Evolutionary conservation across 2,888 invertebrate species (phyloP), one percentile per base, ranked within the genome.

Genomic region (Sepioteuthis lessoniana): DNA sequence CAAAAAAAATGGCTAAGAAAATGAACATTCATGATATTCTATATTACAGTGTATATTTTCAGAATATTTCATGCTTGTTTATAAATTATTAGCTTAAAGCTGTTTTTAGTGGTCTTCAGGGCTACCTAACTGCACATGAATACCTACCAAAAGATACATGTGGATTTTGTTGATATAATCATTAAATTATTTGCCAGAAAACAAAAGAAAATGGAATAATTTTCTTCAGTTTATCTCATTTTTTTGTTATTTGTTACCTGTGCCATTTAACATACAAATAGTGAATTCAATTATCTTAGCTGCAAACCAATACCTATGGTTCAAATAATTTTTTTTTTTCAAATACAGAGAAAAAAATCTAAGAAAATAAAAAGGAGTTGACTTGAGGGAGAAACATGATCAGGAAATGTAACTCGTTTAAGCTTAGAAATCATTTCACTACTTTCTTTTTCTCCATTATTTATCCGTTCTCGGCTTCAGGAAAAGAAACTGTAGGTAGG

Each of bases 271-370:
- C n/a, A 13, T 76, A n/a, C 76, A 76, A 76, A 76, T 76, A 35
- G n/a, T 76, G 76, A 76, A 76, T 76, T 76, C n/a, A 76, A 76
- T 76, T 76, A 76, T 76, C n/a, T 76, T n/a, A n/a, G 76, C 76
- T 13, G 10, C n/a, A 76, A 76, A 76, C 76, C 21, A 76, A 76
- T 8, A 76, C 76, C 35, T 16, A 76, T 76, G 76, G 76, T 76
- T 76, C 76, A 35, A 76, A 76, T 76, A 13, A 35, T n/a, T 76
- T 76, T 35, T 35, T 76, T 16, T n/a, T n/a, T n/a, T 8, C 13
- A 76, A 76, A 76, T n/a, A 76, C 16, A n/a, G 76, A 35, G n/a
- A 35, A 76, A 76, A 76, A 16, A 76, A 76, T n/a, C n/a, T 31
- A 60, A 60, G 8, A 35, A n/a, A 35, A 35, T n/a, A 76, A 76